Percentiles rank a stretch among this genome's conserved stretches.
These are phyloP conservation scores for Sepiola atlantica DNA, from an alignment of 2,888 invertebrate genomes.

Conservation along the genomic window DNA sequence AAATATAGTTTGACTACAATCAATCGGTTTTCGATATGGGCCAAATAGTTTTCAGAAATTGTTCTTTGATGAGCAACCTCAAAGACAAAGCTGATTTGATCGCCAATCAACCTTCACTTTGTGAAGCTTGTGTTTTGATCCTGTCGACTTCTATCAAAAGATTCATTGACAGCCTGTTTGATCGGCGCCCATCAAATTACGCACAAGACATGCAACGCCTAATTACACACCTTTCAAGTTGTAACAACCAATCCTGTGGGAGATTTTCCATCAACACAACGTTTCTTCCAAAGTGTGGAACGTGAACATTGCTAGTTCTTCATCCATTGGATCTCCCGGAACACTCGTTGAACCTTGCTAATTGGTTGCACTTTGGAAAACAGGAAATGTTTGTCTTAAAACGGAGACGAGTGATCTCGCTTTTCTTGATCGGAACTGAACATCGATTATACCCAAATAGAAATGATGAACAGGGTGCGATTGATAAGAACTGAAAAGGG, in stretches of 20 bases:
- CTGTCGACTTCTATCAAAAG: not conserved
- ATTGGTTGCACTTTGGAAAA: not conserved
- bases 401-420: not conserved
- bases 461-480: not conserved
- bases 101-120: not conserved
- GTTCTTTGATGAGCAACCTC: not conserved
- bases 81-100: not conserved
- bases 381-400: not conserved
- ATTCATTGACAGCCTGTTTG: not conserved
- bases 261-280: not conserved
- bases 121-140: not conserved
- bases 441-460: not conserved
- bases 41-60: not conserved
- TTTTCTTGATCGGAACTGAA: not conserved
- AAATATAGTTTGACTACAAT: not conserved
- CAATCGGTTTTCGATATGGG: not conserved
- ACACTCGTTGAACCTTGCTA: not conserved
- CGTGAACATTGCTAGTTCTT: not conserved
- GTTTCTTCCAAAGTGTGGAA: not conserved
- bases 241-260: not conserved
- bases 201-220: not conserved
- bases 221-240: not conserved
- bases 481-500: not conserved
- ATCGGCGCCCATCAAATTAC: not conserved
- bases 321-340: not conserved